A percentile compares a stretch with the other conserved stretches of the same genome.
These are phyloP conservation scores for Drosophila asahinai DNA, from an alignment of 1,140 invertebrate genomes.

Conservation along the genomic window DNA sequence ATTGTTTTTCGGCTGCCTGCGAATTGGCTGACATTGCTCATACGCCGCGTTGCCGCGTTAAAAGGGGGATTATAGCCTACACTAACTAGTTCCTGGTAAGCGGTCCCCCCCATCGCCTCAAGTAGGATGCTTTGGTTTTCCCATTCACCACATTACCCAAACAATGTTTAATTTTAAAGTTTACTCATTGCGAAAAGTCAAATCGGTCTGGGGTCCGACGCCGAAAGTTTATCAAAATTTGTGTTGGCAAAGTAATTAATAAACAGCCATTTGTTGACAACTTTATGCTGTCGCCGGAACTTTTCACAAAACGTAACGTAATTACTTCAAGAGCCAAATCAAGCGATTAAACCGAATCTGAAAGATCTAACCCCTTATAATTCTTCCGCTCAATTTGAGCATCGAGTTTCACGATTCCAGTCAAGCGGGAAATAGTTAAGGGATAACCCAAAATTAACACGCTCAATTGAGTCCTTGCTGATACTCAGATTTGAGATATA, in stretches of 20 bases:
- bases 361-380: conserved; percentile 24
- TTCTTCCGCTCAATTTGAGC: conserved; percentile 51
- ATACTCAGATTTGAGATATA: conserved; percentile 9
- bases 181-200: not conserved
- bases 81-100: conserved; percentile 41
- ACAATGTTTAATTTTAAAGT: conserved; percentile 27
- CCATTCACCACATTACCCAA: conserved; percentile 11
- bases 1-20: conserved; percentile 24
- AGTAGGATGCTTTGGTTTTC: not conserved
- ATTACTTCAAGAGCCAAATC: conserved; percentile 34
- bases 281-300: conserved; percentile 15
- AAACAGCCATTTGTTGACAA: conserved; percentile 16
- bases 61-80: not conserved
- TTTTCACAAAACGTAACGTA: conserved; percentile 8
- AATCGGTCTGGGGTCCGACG: conserved; percentile 1
- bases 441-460: conserved; percentile 32
- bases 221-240: conserved; percentile 32
- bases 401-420: conserved; percentile 23
- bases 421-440: conserved; percentile 33
- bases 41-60: conserved; percentile 40
- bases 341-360: conserved; percentile 29
- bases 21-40: conserved; percentile 40
- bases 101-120: not conserved
- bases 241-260: conserved; percentile 38
- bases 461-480: conserved; percentile 27